Evolutionary conservation across 2,888 invertebrate species (phyloP).

Genomic region (Operophtera brumata): DNA sequence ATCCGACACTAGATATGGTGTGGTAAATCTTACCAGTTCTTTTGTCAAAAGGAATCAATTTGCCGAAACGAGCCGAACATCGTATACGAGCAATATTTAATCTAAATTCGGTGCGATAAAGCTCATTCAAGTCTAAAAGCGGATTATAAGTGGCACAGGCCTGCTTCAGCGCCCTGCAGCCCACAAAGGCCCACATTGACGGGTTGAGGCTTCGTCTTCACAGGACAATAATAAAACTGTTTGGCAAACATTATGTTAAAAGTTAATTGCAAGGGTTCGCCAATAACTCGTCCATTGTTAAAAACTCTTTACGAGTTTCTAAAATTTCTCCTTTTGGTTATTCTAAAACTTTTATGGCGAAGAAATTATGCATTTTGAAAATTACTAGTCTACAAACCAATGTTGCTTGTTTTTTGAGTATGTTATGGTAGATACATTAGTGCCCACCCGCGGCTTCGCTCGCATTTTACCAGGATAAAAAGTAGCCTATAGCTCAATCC

Average conservation of each 20-base stretch:
- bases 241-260: slow-evolving; percentile 67
- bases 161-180: slow-evolving; percentile 4
- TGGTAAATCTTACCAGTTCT: no score
- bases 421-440: no score
- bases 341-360: slow-evolving; percentile 30
- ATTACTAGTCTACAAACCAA: slow-evolving; percentile 5
- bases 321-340: slow-evolving; percentile 29
- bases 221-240: slow-evolving; percentile 58
- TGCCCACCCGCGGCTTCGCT: no score
- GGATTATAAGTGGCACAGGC: background rate
- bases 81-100: no score
- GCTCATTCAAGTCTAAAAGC: background rate
- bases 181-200: slow-evolving; percentile 47
- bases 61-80: no score
- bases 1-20: no score
- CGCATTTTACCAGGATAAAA: no score
- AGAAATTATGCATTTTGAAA: slow-evolving; percentile 31
- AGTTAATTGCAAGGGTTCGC: slow-evolving; percentile 72
- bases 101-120: background rate
- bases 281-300: slow-evolving; percentile 60
- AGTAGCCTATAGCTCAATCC: no score
- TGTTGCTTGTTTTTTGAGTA: no score
- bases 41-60: no score
- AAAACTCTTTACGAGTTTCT: slow-evolving; percentile 58
- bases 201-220: slow-evolving; percentile 53